phyloP scores from a whole-genome alignment of 2,797 vertebrate species.

The Lophius americanus region DNA sequence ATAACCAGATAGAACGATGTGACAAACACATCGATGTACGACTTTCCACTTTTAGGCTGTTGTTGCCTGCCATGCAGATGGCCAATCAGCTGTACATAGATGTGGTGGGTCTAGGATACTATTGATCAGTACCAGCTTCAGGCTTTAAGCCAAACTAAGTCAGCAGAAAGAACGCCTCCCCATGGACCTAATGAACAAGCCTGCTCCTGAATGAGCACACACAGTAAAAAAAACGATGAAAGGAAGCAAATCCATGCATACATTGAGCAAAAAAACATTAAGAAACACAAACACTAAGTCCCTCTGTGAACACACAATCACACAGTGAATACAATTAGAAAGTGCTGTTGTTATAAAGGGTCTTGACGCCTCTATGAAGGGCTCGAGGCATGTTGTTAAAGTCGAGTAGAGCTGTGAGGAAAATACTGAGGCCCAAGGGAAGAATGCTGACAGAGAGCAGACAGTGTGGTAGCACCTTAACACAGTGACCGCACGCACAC shows the following conservation, averaged over 20 bases:
- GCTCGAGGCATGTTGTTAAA: constrained; percentile 54
- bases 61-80: constrained; percentile 44
- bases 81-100: constrained; percentile 49
- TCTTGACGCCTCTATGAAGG: constrained; percentile 48
- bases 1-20: constrained; percentile 25
- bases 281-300: constrained; percentile 19
- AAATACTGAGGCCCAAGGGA: constrained; percentile 75
- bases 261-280: constrained; percentile 11
- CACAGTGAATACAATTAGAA: constrained; percentile 63
- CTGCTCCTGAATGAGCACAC: constrained; percentile 53
- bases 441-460: constrained; percentile 66
- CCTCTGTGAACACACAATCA: constrained; percentile 31
- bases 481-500: constrained; percentile 50
- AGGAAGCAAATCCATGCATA: constrained; percentile 42
- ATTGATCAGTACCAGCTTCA: constrained; percentile 68
- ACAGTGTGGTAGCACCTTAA: constrained; percentile 73
- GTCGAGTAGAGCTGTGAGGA: constrained; percentile 68
- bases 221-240: constrained; percentile 30
- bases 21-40: constrained; percentile 45
- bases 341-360: constrained; percentile 61
- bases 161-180: constrained; percentile 74
- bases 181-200: constrained; percentile 66
- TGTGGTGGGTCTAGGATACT: constrained; percentile 54
- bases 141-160: constrained; percentile 67
- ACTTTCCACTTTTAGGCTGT: constrained; percentile 45